Percentiles rank a stretch among this genome's conserved stretches.
Evolutionary conservation across 2,797 vertebrate genomes (phyloP).

Genomic region (Melopsittacus undulatus): DNA sequence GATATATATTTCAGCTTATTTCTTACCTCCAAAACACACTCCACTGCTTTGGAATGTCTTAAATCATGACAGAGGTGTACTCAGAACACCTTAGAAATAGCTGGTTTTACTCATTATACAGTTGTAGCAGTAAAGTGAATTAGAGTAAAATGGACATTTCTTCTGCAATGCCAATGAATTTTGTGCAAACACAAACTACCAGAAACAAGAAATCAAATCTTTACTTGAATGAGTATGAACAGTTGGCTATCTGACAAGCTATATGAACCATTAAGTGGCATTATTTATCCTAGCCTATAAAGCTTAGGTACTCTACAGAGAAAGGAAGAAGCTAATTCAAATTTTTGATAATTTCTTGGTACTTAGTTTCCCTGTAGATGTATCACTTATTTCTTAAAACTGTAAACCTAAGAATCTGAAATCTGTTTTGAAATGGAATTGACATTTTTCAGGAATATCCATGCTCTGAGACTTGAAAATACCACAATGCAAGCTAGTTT

Average conservation of each 20-base stretch:
- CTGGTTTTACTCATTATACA: neutral
- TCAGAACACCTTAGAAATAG: neutral
- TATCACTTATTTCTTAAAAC: neutral
- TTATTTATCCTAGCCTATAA: neutral
- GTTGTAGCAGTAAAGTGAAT: neutral
- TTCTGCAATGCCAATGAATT: neutral
- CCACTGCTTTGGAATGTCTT: neutral
- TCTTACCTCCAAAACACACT: neutral
- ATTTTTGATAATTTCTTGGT: neutral
- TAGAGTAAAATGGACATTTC: neutral
- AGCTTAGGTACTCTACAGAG: neutral
- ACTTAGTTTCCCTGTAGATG: neutral
- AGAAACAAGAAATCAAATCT: neutral
- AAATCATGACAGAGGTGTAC: neutral
- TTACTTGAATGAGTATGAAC: neutral
- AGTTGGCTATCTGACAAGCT: neutral
- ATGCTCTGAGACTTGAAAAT: neutral
- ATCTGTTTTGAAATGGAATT: neutral
- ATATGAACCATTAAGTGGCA: neutral
- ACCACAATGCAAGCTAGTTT: neutral
- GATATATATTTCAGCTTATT: neutral
- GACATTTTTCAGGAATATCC: neutral
- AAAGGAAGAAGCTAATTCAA: neutral
- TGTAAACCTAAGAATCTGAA: neutral
- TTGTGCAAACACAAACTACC: neutral